A percentile compares a stretch with the other conserved stretches of the same genome.
Evolutionary conservation across 2,797 vertebrate species (phyloP).

Genomic region (Pseudochirops cupreus): DNA sequence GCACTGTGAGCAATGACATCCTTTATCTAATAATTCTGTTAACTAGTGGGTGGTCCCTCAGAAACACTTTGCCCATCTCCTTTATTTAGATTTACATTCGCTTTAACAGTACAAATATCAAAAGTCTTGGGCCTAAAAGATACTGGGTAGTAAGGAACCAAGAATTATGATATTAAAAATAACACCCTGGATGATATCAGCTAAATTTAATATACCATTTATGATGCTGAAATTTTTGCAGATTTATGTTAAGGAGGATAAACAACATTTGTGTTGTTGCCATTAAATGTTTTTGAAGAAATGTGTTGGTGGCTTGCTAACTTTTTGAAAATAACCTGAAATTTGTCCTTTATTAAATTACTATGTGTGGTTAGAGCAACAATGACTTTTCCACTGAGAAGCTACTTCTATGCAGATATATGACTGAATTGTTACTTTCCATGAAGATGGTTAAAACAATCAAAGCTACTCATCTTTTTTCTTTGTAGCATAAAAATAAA

Average conservation of each 20-base stretch:
- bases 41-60: background rate
- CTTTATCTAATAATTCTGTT: background rate
- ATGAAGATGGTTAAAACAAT: constrained; percentile 4
- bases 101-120: background rate
- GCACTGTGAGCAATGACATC: background rate
- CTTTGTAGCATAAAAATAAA: constrained; percentile 47
- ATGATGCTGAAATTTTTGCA: background rate
- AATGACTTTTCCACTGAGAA: constrained; percentile 46
- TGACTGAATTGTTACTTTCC: constrained; percentile 16
- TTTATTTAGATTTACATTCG: background rate
- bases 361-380: background rate
- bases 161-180: background rate
- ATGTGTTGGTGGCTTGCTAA: background rate
- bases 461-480: background rate
- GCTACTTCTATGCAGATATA: constrained; percentile 21
- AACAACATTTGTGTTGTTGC: background rate
- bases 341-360: background rate
- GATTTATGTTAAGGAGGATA: background rate
- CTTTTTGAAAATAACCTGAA: constrained; percentile 51
- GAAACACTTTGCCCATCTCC: background rate
- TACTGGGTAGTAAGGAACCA: background rate
- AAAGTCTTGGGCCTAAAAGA: background rate
- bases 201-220: background rate
- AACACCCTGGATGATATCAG: background rate
- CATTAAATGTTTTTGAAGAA: background rate